A percentile compares a stretch with the other conserved stretches of the same genome.
These are phyloP conservation scores for Dicyrtoma fusca DNA, from an alignment of 2,888 invertebrate genomes.

Conservation along the genomic window DNA sequence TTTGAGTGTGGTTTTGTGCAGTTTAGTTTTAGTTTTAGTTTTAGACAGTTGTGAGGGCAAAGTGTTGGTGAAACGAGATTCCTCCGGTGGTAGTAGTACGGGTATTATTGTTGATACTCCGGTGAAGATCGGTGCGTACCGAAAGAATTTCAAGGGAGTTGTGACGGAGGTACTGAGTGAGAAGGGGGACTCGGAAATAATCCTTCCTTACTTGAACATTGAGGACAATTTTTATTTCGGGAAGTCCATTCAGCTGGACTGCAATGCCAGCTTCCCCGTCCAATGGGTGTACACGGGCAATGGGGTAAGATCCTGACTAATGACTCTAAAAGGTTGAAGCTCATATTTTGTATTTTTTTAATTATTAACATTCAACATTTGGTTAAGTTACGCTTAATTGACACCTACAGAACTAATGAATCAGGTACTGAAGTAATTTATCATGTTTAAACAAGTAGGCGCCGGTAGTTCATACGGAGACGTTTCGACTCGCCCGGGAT, in stretches of 20 bases:
- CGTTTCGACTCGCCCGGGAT: constrained; percentile 43
- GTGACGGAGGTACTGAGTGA: constrained; percentile 26
- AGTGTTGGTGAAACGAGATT: too few relatives aligned
- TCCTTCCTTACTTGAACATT: constrained; percentile 24
- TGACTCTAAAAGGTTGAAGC: background rate
- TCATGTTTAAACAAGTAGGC: too few relatives aligned
- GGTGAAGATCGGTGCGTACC: constrained; percentile 32
- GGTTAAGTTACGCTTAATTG: background rate
- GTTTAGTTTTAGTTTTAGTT: too few relatives aligned
- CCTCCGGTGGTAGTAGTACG: too few relatives aligned
- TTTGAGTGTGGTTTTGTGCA: too few relatives aligned
- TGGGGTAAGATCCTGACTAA: constrained; percentile 26
- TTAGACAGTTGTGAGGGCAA: too few relatives aligned
- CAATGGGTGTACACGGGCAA: constrained; percentile 34
- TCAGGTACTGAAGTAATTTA: too few relatives aligned
- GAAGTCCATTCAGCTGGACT: constrained; percentile 28
- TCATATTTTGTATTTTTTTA: background rate
- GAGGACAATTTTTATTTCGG: constrained; percentile 37
- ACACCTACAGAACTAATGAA: background rate
- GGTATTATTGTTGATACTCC: too few relatives aligned
- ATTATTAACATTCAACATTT: too few relatives aligned
- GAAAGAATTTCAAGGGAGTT: constrained; percentile 37
- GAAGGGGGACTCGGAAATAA: constrained; percentile 9
- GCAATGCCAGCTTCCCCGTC: constrained; percentile 29
- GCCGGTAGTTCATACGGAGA: constrained; percentile 45